Conservation (phyloP, 2,113 vertebrate genomes). For the Bambusicola thoracicus region DNA sequence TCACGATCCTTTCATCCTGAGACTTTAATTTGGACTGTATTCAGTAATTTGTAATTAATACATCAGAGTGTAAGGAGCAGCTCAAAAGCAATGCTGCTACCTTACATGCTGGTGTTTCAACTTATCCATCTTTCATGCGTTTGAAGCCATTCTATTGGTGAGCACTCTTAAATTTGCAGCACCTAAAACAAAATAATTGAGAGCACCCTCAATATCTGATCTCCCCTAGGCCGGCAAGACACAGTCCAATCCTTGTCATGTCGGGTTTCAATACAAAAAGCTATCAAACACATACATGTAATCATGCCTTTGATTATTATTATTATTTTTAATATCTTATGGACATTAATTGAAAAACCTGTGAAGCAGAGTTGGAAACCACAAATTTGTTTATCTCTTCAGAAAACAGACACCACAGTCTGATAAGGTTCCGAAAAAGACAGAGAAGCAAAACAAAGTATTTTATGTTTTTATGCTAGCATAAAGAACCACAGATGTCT, state of each 20-base stretch:
- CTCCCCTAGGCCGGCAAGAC: background rate
- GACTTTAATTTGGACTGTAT: background rate
- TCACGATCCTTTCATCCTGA: background rate
- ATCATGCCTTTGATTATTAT: background rate
- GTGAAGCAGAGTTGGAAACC: background rate
- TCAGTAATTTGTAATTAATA: background rate
- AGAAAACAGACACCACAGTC: background rate
- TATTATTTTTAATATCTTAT: background rate
- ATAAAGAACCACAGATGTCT: background rate
- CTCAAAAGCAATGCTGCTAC: background rate
- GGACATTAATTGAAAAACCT: background rate
- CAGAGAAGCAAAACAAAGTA: background rate
- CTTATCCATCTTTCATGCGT: background rate
- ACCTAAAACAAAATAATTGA: background rate
- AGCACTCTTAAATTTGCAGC: background rate
- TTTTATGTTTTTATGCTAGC: background rate
- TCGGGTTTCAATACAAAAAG: background rate
- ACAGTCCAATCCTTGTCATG: background rate
- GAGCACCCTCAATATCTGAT: background rate
- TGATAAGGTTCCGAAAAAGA: background rate
- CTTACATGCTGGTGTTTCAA: background rate
- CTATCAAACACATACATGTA: background rate
- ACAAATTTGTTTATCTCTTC: background rate
- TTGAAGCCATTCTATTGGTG: background rate
- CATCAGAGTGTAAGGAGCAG: fast-evolving